Evolutionary conservation across 1,140 invertebrate genomes (phyloP).

Genomic region (Drosophila takahashii): DNA sequence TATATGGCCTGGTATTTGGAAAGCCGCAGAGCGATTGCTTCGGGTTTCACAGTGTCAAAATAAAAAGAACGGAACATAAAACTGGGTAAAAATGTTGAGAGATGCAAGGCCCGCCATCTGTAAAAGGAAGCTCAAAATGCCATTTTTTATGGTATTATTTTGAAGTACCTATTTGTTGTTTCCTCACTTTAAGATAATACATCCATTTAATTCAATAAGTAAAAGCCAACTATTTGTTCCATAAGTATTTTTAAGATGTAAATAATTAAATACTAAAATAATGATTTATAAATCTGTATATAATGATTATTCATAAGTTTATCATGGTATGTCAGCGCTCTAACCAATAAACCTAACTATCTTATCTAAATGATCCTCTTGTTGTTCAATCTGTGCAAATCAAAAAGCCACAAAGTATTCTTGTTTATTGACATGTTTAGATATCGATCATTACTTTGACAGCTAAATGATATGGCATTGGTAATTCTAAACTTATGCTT

Average conservation of each 20-base stretch:
- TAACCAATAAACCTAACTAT: background rate
- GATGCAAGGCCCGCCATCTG: conserved; percentile 19
- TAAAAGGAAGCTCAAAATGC: background rate
- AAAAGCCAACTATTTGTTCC: too few relatives aligned
- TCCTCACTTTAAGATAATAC: too few relatives aligned
- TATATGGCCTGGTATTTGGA: conserved; percentile 48
- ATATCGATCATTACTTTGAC: conserved; percentile 38
- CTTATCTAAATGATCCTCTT: background rate
- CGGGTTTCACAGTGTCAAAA: conserved; percentile 52
- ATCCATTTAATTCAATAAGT: too few relatives aligned
- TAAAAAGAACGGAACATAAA: conserved; percentile 23
- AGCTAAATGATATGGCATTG: conserved; percentile 12
- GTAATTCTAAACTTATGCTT: background rate
- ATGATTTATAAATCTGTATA: too few relatives aligned
- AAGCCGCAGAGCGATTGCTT: conserved; percentile 54
- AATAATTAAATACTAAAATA: too few relatives aligned
- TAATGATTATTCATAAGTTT: too few relatives aligned
- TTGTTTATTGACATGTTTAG: conserved; percentile 40
- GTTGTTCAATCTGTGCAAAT: conserved; percentile 3
- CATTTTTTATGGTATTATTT: background rate
- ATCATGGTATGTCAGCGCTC: background rate
- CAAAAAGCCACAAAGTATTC: conserved; percentile 36
- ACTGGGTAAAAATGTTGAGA: conserved; percentile 25
- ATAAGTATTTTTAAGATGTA: too few relatives aligned
- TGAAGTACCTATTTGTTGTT: too few relatives aligned